Evolutionary conservation across 2,888 invertebrate species (phyloP).

Genomic region (Drepanosiphum platanoidis): DNA sequence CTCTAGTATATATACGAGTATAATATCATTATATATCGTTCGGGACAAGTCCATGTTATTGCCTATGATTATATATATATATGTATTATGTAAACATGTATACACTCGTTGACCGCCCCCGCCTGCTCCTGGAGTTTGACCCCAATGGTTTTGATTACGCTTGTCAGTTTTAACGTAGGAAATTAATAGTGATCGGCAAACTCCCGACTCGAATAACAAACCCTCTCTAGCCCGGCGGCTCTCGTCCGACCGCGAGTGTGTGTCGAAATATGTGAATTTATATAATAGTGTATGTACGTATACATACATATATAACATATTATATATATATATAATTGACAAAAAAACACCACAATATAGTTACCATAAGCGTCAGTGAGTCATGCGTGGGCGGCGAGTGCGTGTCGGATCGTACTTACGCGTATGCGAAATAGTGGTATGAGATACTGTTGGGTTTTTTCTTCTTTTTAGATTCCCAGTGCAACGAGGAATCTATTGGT

Average conservation of each 20-base stretch:
- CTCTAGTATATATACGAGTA: neutral
- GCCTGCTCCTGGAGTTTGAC: neutral
- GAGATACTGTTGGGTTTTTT: no score
- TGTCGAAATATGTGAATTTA: neutral
- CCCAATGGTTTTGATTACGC: slow-evolving; percentile 34
- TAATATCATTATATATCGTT: neutral
- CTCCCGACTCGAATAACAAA: neutral
- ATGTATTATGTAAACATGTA: neutral
- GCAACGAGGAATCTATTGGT: no score
- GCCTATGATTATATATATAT: neutral
- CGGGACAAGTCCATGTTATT: neutral
- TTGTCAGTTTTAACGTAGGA: slow-evolving; percentile 17
- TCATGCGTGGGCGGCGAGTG: neutral
- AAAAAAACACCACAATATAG: neutral
- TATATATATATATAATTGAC: slow-evolving; percentile 1
- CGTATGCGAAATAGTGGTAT: neutral
- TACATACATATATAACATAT: neutral
- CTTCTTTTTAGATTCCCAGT: no score
- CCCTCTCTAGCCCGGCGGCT: no score
- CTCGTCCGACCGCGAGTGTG: neutral
- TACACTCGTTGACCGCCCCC: neutral
- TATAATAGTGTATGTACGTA: neutral
- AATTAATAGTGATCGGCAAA: slow-evolving; percentile 12
- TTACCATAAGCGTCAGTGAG: neutral
- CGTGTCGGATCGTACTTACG: neutral